These are phyloP conservation scores for Crocuta crocuta DNA, from an alignment of 2,113 vertebrate genomes.

Conservation along the genomic window DNA sequence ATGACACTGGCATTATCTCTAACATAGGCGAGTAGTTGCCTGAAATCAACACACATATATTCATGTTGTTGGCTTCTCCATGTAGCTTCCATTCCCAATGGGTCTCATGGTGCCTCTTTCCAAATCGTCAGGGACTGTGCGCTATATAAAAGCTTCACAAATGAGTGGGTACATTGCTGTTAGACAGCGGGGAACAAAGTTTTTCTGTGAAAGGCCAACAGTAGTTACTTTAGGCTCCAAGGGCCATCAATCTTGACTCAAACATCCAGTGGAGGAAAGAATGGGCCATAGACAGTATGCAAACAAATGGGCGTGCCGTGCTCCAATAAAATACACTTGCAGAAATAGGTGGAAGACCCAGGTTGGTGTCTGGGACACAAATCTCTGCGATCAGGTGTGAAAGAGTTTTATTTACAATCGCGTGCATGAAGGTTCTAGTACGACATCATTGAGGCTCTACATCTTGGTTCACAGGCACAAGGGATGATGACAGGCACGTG, in stretches of 20 bases:
- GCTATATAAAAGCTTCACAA: not conserved
- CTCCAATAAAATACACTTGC: not conserved
- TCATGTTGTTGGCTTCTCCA: not conserved
- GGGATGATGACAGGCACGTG: not conserved
- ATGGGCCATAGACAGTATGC: not conserved
- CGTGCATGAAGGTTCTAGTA: not conserved
- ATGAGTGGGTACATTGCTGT: not conserved
- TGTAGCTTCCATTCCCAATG: not conserved
- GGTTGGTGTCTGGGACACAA: not conserved
- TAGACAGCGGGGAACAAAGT: not conserved
- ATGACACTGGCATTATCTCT: not conserved
- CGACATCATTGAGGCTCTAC: not conserved
- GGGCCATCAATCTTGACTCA: not conserved
- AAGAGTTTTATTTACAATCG: not conserved
- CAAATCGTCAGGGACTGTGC: not conserved
- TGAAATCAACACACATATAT: not conserved
- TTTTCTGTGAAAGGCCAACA: not conserved
- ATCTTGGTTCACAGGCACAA: not conserved
- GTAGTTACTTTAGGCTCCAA: not conserved
- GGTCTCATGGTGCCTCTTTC: not conserved
- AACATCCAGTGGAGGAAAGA: too few species aligned
- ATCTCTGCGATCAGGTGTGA: not conserved
- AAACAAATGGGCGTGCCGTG: not conserved
- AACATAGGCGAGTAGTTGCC: not conserved
- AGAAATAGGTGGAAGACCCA: not conserved